Evolutionary conservation across 2,797 vertebrate genomes (phyloP).

Genomic region (Helicolenus hilgendorfi): DNA sequence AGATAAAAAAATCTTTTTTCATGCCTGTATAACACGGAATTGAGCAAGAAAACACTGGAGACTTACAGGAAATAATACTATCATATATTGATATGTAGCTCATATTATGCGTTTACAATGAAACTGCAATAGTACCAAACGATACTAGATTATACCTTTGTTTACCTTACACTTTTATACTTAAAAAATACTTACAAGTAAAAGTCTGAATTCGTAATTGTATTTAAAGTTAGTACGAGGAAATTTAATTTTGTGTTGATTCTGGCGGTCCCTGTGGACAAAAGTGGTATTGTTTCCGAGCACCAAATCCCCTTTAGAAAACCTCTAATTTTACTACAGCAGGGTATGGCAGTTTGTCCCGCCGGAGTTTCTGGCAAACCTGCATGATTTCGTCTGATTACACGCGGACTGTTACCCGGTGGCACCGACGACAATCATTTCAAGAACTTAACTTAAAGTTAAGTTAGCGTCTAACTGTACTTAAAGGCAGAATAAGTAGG

Average conservation of each 20-base stretch:
- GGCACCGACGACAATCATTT: no score
- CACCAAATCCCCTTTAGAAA: background rate
- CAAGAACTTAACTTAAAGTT: no score
- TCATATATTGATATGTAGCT: no score
- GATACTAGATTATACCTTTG: background rate
- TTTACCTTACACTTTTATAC: no score
- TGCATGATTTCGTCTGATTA: no score
- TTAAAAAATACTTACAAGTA: background rate
- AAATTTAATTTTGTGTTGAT: background rate
- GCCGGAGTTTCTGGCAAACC: no score
- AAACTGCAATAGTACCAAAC: background rate
- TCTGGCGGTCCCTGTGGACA: background rate
- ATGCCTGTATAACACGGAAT: background rate
- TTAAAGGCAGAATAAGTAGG: no score
- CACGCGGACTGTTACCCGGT: no score
- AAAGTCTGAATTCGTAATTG: background rate
- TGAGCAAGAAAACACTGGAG: background rate
- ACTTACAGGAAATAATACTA: background rate
- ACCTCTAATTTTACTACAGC: fast-evolving
- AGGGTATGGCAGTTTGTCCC: background rate
- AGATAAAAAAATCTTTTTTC: background rate
- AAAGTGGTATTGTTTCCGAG: background rate
- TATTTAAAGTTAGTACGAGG: background rate
- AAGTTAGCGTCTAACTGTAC: no score
- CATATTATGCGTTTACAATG: background rate